Percentiles rank a stretch among this genome's conserved stretches.
These are phyloP conservation scores for Palloptera scutellata DNA, from an alignment of 2,888 invertebrate species.

Conservation along the genomic window DNA sequence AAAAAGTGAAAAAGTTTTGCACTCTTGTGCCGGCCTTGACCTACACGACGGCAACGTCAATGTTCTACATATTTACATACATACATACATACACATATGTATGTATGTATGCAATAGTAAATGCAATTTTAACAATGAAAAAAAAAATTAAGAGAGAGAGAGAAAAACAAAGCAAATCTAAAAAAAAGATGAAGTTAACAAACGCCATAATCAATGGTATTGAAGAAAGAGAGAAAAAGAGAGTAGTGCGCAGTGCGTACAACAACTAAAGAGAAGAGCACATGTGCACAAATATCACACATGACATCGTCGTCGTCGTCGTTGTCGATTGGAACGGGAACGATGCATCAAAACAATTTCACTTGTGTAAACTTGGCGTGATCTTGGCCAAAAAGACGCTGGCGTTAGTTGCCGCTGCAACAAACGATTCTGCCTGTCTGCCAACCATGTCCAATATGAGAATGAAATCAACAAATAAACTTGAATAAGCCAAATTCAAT, in stretches of 20 bases:
- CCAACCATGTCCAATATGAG: constrained; percentile 1
- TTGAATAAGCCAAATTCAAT: constrained; percentile 15
- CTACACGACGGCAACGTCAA: constrained; percentile 28
- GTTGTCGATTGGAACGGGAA: too few species aligned
- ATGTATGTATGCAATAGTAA: background rate
- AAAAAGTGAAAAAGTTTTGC: too few species aligned
- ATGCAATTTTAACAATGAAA: background rate
- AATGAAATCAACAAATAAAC: constrained; percentile 20
- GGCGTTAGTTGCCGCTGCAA: too few species aligned
- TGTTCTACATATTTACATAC: background rate
- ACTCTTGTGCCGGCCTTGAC: constrained; percentile 37
- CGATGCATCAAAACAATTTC: background rate
- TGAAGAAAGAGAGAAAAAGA: constrained; percentile 12
- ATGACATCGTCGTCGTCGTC: background rate
- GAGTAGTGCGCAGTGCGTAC: constrained; percentile 13
- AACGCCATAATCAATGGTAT: too few species aligned
- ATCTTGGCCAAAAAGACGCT: constrained; percentile 38
- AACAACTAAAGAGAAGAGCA: background rate
- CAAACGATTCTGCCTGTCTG: too few species aligned
- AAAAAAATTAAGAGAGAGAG: background rate
- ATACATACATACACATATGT: background rate
- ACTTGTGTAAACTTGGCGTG: background rate
- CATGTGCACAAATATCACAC: background rate
- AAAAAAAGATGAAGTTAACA: too few species aligned
- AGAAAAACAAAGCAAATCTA: too few species aligned